Conservation (phyloP, 2,888 invertebrate species). For the Andrena camellia region DNA sequence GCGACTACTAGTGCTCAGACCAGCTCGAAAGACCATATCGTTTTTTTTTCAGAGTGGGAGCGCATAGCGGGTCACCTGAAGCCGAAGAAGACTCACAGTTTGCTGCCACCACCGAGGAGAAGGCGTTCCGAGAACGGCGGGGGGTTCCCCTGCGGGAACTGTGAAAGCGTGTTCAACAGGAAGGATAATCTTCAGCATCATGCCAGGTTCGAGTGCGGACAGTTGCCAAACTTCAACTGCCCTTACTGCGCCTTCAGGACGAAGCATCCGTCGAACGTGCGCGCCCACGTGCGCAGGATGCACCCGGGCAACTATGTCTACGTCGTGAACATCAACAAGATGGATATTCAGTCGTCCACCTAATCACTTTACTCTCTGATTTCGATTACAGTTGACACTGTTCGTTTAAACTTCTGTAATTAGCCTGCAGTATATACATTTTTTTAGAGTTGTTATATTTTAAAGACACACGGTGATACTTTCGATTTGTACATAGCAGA, state of each 20-base stretch:
- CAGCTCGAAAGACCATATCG: background rate
- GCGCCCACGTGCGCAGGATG: conserved; percentile 78
- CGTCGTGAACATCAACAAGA: conserved; percentile 71
- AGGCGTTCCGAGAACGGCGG: background rate
- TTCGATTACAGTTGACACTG: too few species aligned
- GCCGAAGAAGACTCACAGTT: background rate
- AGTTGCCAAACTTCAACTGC: conserved; percentile 81
- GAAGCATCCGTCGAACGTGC: conserved; percentile 80
- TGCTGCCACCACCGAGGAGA: background rate
- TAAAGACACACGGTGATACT: background rate
- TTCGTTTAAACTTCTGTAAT: background rate
- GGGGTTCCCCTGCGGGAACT: conserved; percentile 72
- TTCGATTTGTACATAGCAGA: background rate
- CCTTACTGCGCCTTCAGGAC: conserved; percentile 80
- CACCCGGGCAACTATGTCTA: conserved; percentile 69
- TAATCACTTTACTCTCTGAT: background rate
- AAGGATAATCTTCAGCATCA: conserved; percentile 78
- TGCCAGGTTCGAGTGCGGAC: conserved; percentile 79
- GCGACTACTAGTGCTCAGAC: background rate
- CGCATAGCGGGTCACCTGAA: background rate
- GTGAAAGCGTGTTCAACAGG: conserved; percentile 77
- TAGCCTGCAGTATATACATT: background rate
- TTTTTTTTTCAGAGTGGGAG: conserved; percentile 35
- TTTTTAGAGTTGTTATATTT: background rate
- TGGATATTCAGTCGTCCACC: background rate